phyloP scores from a whole-genome alignment of 2,113 vertebrate species.

The Rhea americana region DNA sequence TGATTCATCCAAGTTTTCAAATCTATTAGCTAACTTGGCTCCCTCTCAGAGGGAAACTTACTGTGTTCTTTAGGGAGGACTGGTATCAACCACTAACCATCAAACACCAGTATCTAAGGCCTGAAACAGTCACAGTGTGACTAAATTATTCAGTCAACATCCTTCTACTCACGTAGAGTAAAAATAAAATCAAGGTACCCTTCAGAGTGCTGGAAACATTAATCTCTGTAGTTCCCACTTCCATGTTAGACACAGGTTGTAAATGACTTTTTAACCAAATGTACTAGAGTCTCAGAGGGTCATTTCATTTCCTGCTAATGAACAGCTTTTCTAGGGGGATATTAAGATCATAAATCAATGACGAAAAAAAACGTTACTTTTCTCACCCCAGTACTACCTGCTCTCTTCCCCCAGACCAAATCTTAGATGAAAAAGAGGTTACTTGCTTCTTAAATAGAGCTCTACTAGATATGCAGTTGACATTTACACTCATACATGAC shows the following conservation, averaged over 20 bases:
- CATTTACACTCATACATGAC: background rate
- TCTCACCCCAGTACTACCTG: background rate
- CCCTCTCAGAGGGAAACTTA: background rate
- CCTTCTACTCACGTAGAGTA: background rate
- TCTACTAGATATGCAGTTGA: background rate
- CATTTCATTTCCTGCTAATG: slow-evolving; percentile 12
- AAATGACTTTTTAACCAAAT: background rate
- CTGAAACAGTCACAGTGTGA: background rate
- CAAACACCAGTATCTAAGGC: slow-evolving; percentile 9
- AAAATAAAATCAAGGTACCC: background rate
- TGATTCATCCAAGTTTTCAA: background rate
- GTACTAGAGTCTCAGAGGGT: background rate
- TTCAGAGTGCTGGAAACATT: slow-evolving; percentile 4
- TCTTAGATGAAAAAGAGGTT: background rate
- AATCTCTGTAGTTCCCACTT: background rate
- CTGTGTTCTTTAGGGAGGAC: background rate
- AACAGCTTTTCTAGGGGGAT: background rate
- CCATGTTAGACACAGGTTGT: background rate
- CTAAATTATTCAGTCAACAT: background rate
- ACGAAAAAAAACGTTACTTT: background rate
- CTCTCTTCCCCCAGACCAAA: background rate
- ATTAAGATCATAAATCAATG: background rate
- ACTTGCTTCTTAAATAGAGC: background rate
- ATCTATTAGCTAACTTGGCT: background rate
- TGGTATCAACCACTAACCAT: background rate